Evolutionary conservation across 2,113 vertebrate species (phyloP).

Genomic region (Salvator merianae): DNA sequence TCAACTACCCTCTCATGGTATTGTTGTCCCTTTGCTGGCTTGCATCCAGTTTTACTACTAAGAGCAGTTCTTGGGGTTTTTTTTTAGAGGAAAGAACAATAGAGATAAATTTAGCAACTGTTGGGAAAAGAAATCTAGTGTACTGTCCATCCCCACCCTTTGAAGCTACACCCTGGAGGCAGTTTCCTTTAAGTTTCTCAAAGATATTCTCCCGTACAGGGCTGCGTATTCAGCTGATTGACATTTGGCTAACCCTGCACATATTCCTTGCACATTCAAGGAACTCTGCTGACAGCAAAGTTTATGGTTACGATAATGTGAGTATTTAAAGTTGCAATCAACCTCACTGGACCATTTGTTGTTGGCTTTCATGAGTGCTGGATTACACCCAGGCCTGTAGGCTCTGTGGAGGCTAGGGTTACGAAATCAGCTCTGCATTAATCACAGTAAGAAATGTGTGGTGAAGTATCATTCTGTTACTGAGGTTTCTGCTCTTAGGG

Average conservation of each 20-base stretch:
- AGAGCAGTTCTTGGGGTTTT: constrained; percentile 29
- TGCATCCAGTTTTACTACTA: constrained; percentile 77
- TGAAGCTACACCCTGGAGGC: constrained; percentile 73
- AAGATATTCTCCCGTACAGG: constrained; percentile 67
- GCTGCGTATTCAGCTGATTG: constrained; percentile 56
- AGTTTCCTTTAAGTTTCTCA: constrained; percentile 78
- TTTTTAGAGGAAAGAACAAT: constrained; percentile 81
- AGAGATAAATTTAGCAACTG: constrained; percentile 89
- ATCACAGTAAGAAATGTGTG: background rate
- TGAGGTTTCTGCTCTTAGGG: background rate
- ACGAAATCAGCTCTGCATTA: constrained; percentile 9
- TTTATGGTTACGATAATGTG: background rate
- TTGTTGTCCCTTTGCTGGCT: constrained; percentile 82
- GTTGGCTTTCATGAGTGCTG: background rate
- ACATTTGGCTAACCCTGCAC: constrained; percentile 63
- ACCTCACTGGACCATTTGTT: background rate
- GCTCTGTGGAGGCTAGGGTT: background rate
- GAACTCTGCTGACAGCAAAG: constrained; percentile 43
- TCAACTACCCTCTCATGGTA: constrained; percentile 77
- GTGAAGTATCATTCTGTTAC: background rate
- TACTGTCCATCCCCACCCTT: constrained; percentile 76
- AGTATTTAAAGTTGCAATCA: background rate
- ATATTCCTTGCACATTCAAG: constrained; percentile 51
- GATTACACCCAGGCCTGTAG: background rate
- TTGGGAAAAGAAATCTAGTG: constrained; percentile 88